phyloP scores from a whole-genome alignment of 2,797 vertebrate species.

The Scarus forsteni region DNA sequence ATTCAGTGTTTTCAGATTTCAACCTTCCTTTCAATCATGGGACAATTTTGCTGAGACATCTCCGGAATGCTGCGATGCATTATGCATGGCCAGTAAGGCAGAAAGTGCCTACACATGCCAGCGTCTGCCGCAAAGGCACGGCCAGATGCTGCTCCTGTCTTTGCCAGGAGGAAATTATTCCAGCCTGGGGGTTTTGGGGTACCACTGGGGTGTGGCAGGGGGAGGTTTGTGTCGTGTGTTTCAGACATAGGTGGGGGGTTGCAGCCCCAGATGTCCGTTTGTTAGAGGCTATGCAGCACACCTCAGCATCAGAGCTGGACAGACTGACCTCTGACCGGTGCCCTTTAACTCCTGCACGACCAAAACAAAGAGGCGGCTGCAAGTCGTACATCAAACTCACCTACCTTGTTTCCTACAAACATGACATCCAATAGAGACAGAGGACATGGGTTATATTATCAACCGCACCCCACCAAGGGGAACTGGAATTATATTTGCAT shows the following conservation, averaged over 20 bases:
- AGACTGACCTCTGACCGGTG: constrained; percentile 55
- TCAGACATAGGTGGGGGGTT: constrained; percentile 53
- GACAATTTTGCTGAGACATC: constrained; percentile 59
- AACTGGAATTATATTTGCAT: background rate
- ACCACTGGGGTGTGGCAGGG: constrained; percentile 60
- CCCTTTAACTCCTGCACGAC: constrained; percentile 48
- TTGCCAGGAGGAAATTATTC: constrained; percentile 67
- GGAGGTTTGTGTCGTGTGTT: constrained; percentile 24
- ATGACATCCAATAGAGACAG: background rate
- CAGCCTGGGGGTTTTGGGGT: constrained; percentile 61
- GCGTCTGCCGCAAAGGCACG: constrained; percentile 45
- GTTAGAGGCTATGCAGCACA: constrained; percentile 47
- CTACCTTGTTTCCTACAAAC: constrained; percentile 26
- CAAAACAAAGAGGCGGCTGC: constrained; percentile 48
- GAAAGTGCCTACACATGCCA: constrained; percentile 48
- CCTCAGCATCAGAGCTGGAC: constrained; percentile 55
- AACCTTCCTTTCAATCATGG: constrained; percentile 34
- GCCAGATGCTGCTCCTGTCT: constrained; percentile 59
- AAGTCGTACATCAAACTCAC: constrained; percentile 42
- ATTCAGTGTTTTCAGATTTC: constrained; percentile 17
- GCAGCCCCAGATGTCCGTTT: constrained; percentile 47
- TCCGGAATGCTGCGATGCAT: constrained; percentile 65
- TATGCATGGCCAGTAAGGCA: constrained; percentile 48
- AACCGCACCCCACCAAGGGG: background rate
- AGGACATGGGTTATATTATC: background rate